These are phyloP conservation scores for Varanus salvator DNA, from an alignment of 2,113 vertebrate species.

Conservation along the genomic window DNA sequence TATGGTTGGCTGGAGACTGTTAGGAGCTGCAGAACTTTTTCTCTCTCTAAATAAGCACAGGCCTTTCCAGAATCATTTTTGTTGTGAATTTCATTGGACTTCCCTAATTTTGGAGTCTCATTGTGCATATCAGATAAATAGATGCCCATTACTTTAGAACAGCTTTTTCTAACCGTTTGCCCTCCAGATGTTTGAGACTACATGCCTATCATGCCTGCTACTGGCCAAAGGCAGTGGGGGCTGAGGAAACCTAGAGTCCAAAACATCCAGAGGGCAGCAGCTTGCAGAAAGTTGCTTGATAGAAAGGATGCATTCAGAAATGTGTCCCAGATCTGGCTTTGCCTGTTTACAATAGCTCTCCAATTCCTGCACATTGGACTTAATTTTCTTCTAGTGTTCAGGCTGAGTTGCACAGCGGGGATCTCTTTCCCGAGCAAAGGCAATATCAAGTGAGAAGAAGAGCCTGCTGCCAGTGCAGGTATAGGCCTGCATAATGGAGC, in stretches of 20 bases:
- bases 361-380: constrained; percentile 72
- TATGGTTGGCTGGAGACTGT: too few species aligned
- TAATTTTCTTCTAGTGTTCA: constrained; percentile 82
- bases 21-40: too few species aligned
- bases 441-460: constrained; percentile 98
- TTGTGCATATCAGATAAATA: not conserved
- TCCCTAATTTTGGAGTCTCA: not conserved
- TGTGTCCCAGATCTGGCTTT: not conserved
- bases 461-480: constrained; percentile 90
- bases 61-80: too few species aligned
- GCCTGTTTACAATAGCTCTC: constrained; percentile 68
- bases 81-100: not conserved
- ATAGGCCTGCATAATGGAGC: constrained; percentile 94
- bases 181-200: too few species aligned
- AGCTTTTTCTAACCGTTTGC: too few species aligned
- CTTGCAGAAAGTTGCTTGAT: not conserved
- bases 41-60: too few species aligned
- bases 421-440: constrained; percentile 86
- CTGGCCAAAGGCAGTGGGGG: too few species aligned
- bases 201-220: too few species aligned
- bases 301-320: constrained; percentile 15
- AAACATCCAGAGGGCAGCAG: too few species aligned
- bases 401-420: constrained; percentile 78
- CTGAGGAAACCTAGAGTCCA: too few species aligned
- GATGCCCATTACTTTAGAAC: not conserved